phyloP scores from a whole-genome alignment of 1,140 invertebrate species.

The Bombus haemorrhoidalis region DNA sequence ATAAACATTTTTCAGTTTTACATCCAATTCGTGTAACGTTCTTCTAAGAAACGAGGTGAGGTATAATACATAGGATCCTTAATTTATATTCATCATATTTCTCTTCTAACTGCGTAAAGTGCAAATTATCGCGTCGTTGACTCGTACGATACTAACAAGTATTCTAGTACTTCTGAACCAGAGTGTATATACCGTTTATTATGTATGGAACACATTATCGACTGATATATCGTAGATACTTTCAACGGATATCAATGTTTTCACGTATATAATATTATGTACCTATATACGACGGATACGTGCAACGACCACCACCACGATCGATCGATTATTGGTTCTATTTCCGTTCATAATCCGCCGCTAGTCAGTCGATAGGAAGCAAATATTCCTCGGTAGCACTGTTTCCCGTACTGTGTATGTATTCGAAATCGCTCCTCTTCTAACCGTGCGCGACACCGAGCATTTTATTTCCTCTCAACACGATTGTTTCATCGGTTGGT shows the following conservation, averaged over 20 bases:
- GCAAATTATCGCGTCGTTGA: no score
- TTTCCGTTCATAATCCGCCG: conserved; percentile 25
- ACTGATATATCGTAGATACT: conserved; percentile 48
- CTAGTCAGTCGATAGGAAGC: conserved; percentile 9
- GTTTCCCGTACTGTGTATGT: background rate
- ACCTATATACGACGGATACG: background rate
- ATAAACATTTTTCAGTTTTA: no score
- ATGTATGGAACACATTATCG: conserved; percentile 55
- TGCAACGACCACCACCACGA: conserved; percentile 8
- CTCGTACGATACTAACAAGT: background rate
- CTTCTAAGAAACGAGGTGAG: no score
- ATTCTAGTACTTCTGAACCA: background rate
- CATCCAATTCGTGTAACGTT: no score
- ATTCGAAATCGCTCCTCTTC: background rate
- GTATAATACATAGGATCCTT: no score
- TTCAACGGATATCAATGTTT: conserved; percentile 55
- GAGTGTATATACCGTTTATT: conserved; percentile 4
- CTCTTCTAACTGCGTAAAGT: no score
- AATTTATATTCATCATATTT: no score
- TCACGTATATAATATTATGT: background rate
- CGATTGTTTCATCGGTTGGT: background rate
- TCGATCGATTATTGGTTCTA: conserved; percentile 47
- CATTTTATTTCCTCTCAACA: background rate
- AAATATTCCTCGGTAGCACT: conserved; percentile 8
- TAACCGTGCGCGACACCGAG: background rate